These are phyloP conservation scores for Gambelia wislizenii DNA, from an alignment of 2,797 vertebrate species.

Conservation along the genomic window DNA sequence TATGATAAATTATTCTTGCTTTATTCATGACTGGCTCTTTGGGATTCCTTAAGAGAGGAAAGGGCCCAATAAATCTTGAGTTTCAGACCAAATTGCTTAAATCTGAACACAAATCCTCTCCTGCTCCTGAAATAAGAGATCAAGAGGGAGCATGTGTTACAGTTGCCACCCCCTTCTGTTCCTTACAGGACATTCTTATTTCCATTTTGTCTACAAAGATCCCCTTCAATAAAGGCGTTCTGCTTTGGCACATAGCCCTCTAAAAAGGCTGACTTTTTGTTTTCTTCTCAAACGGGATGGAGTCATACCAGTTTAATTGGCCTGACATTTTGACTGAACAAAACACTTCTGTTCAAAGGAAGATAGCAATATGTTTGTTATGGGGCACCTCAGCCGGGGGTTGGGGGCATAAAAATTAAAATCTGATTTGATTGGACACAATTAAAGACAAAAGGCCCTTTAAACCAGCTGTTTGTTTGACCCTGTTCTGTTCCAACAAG, in stretches of 20 bases:
- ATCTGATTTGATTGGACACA: background rate
- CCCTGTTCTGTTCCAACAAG: slow-evolving; percentile 1
- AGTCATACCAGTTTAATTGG: slow-evolving; percentile 21
- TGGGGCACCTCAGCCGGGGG: background rate
- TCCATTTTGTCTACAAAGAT: slow-evolving; percentile 39
- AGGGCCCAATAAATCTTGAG: background rate
- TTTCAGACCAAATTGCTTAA: background rate
- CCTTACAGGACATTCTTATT: slow-evolving; percentile 36
- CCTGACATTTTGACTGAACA: background rate
- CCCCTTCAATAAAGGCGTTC: slow-evolving; percentile 8
- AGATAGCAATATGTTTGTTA: slow-evolving; percentile 28
- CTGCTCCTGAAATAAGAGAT: background rate
- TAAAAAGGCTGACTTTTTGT: slow-evolving; percentile 3
- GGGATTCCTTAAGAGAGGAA: background rate
- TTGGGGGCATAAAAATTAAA: background rate
- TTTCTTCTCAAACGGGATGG: background rate
- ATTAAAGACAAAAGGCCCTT: slow-evolving; percentile 5
- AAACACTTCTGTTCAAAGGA: background rate
- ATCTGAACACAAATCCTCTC: background rate
- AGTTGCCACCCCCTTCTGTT: slow-evolving; percentile 16
- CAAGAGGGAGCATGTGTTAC: background rate
- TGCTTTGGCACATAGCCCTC: slow-evolving; percentile 30
- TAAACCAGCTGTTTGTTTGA: background rate
- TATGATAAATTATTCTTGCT: background rate
- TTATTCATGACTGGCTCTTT: background rate